Evolutionary conservation across 2,797 vertebrate species (phyloP), one percentile per base, ranked within the genome.

Genomic region (Vultur gryphus): DNA sequence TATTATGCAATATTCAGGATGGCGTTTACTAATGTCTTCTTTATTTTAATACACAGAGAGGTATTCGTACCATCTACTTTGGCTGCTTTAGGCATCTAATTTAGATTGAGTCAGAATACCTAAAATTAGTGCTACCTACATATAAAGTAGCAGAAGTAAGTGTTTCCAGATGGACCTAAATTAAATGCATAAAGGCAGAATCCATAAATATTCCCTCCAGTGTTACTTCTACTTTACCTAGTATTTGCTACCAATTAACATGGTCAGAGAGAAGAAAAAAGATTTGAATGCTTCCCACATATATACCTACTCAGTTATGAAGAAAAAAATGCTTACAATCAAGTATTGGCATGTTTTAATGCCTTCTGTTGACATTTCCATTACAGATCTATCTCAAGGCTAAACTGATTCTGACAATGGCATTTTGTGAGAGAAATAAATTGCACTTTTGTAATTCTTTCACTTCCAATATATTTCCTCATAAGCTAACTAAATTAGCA

Each of bases 161-260:
- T 29, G 29, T 75, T 93, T 94, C 80, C 94, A 95, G 72, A 82
- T 85, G 91, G 86, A 89, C 61, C 69, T 75, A 88, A 93, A 94
- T 84, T 86, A 88, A 89, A 93, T 39, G 35, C 62, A 84, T 62
- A 78, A 95, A 89, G 62, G 78, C 71, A 75, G 65, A 94, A 87
- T 84, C 67, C 72, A 87, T 86, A 86, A 93, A 79, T 88, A 93
- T 65, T 92, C 64, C 52, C 25, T 85, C 43, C 55, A 70, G 62
- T 69, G 41, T 65, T 92, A 85, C 71, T 87, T 91, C 52, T 70
- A 48, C 35, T 85, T 89, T 83, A 82, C 19, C 18, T 39, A 44
- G 46, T 48, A 48, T 70, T 87, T 84, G 58, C 43, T 58, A 39
- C 26, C 31, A 89, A 59, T 35, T 79, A 86, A 51, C 41, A n/a